Evolutionary conservation across 2,113 vertebrate species (phyloP), one percentile per base, ranked within the genome.

Genomic region (Syngnathoides biaculeatus): DNA sequence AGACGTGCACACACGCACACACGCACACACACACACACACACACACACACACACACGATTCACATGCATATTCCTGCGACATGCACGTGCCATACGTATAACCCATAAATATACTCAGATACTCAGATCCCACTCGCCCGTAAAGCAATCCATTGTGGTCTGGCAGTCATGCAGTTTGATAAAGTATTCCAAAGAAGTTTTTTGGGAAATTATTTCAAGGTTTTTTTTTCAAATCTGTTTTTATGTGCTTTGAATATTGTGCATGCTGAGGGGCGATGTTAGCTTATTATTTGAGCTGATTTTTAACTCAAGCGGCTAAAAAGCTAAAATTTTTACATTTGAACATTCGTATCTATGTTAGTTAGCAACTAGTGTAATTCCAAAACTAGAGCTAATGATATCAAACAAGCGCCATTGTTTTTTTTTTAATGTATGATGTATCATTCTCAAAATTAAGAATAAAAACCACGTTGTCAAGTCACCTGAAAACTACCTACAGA

Each of bases 121-220:
- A 61, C 74, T 73, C 58, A 26, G 71, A 73, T 26, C 53, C 65
- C 35, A 68, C 74, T 74, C 65, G 38, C 35, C 26, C 68, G n/a
- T 30, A 45, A 30, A 63, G 65, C 59, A 39, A 64, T n/a, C 12
- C 65, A 26, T 55, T 42, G 78, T 71, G 67, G 79, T 85, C 78
- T 47, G 74, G 68, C 72, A 78, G 78, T 74, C 79, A 82, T 73
- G 82, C 79, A 53, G 86, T 82, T 27, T 6, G 22, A 55, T 75
- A 79, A 86, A 83, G 83, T 88, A 79, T 87, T 89, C 86, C 83
- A 80, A 73, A 74, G 47, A 60, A 82, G 86, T 85, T 83, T 87
- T 91, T 84, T 81, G 12, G 11, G 5, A 3, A 13, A 13, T 11
- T 27, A 55, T 55, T 12, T 5, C n/a, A 5, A 26, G 52, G n/a